Conservation (phyloP, 2,888 invertebrate species). For the Hipparchia sbordonii region DNA sequence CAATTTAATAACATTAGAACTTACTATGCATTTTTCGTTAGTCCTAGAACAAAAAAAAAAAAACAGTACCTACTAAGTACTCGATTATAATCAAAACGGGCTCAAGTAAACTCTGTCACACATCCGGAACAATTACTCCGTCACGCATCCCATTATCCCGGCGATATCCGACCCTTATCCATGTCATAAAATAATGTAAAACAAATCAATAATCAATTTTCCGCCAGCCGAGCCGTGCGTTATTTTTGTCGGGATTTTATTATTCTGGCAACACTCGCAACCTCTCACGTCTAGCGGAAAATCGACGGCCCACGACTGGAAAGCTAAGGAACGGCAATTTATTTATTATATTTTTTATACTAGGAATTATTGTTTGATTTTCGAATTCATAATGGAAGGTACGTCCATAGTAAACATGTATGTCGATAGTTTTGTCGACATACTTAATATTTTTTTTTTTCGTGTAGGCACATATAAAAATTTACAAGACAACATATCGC, state of each 20-base stretch:
- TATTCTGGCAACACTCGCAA: slow-evolving; percentile 55
- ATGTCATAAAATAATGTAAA: slow-evolving; percentile 53
- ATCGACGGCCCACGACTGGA: slow-evolving; percentile 48
- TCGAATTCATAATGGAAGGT: neutral
- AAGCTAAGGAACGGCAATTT: neutral
- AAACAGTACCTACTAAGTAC: neutral
- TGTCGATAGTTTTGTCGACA: too few relatives aligned
- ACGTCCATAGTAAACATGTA: neutral
- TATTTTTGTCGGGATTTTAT: slow-evolving; percentile 70
- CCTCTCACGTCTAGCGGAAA: slow-evolving; percentile 68
- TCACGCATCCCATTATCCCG: slow-evolving; percentile 55
- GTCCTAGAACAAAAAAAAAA: too few relatives aligned
- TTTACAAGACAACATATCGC: too few relatives aligned
- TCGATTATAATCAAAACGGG: slow-evolving; percentile 28
- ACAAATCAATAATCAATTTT: slow-evolving; percentile 81
- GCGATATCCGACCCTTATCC: slow-evolving; percentile 44
- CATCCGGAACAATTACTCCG: slow-evolving; percentile 56
- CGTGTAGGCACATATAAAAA: too few relatives aligned
- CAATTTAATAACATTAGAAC: too few relatives aligned
- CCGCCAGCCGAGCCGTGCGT: slow-evolving; percentile 67
- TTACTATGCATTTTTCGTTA: too few relatives aligned
- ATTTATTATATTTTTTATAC: neutral
- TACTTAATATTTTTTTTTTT: too few relatives aligned
- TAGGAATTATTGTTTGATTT: neutral
- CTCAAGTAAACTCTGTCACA: slow-evolving; percentile 37